Conservation (phyloP, 2,888 invertebrate species). For the Drosophila mercatorum region DNA sequence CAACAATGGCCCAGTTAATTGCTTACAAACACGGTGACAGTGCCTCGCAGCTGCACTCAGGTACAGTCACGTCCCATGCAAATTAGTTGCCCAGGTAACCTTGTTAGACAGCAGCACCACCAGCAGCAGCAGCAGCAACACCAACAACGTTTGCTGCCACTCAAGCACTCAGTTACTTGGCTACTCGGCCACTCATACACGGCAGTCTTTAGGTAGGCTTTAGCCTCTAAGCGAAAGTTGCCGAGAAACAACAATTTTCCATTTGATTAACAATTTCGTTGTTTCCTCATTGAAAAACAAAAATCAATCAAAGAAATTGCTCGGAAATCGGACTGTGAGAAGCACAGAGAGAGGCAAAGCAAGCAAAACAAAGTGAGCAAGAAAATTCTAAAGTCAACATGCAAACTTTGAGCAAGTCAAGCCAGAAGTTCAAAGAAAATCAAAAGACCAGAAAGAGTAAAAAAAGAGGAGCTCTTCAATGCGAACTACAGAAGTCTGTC, state of each 20-base stretch:
- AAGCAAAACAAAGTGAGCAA: not conserved
- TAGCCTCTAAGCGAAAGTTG: slow-evolving; percentile 22
- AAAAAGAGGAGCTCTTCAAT: not conserved
- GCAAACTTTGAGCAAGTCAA: not conserved
- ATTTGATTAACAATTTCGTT: slow-evolving; percentile 42
- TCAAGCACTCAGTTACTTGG: slow-evolving; percentile 19
- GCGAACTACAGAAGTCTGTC: not conserved
- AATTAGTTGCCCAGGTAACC: slow-evolving; percentile 76
- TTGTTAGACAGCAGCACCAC: slow-evolving; percentile 53
- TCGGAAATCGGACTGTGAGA: slow-evolving; percentile 3
- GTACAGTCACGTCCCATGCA: slow-evolving; percentile 75
- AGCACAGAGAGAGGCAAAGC: slow-evolving; percentile 1
- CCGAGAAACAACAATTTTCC: slow-evolving; percentile 22
- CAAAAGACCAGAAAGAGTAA: not conserved
- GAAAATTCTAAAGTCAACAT: slow-evolving; percentile 2
- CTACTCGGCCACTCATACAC: slow-evolving; percentile 33
- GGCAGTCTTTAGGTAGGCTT: slow-evolving; percentile 22
- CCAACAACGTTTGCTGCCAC: slow-evolving; percentile 11
- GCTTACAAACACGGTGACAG: slow-evolving; percentile 68
- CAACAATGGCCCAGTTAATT: slow-evolving; percentile 73
- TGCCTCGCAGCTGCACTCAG: slow-evolving; percentile 38
- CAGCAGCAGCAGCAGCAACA: slow-evolving; percentile 25
- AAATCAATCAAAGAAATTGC: slow-evolving; percentile 17
- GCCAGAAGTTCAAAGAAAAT: not conserved
- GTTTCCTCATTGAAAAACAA: slow-evolving; percentile 1